Evolutionary conservation across 2,113 vertebrate genomes (phyloP).

Genomic region (Hipposideros armiger): DNA sequence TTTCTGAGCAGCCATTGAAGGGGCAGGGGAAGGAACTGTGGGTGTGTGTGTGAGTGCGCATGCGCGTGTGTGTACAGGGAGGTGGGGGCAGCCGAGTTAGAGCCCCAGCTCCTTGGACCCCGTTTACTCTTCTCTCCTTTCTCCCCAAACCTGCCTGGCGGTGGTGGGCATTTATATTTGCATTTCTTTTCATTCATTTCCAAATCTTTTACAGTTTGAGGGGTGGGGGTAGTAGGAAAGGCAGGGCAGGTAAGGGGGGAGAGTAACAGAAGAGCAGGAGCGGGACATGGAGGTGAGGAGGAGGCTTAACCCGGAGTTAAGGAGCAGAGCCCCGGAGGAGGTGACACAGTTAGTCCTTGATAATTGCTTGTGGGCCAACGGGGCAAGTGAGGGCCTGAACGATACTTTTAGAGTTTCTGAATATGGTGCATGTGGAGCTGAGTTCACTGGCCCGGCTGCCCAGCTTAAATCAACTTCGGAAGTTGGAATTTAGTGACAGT

Average conservation of each 20-base stretch:
- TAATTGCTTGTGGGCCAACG: constrained; percentile 90
- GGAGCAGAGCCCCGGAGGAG: constrained; percentile 92
- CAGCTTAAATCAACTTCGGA: constrained; percentile 89
- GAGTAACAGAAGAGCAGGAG: constrained; percentile 59
- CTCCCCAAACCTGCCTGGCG: constrained; percentile 34
- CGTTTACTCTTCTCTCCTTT: constrained; percentile 63
- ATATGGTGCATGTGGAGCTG: constrained; percentile 90
- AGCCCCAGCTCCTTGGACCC: constrained; percentile 78
- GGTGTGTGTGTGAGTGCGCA: constrained; percentile 68
- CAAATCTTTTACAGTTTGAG: constrained; percentile 56
- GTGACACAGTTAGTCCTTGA: constrained; percentile 92
- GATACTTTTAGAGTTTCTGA: constrained; percentile 91
- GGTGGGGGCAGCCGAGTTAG: constrained; percentile 76
- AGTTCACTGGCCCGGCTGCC: constrained; percentile 89
- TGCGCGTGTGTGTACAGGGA: constrained; percentile 70
- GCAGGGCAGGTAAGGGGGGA: constrained; percentile 49
- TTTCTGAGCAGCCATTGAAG: constrained; percentile 87
- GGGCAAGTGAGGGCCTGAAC: constrained; percentile 90
- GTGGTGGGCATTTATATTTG: constrained; percentile 74
- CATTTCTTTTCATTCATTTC: constrained; percentile 80
- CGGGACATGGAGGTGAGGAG: constrained; percentile 96
- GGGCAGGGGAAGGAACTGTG: constrained; percentile 84
- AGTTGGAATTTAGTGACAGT: constrained; percentile 91
- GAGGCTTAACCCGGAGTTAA: constrained; percentile 93
- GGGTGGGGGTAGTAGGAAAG: constrained; percentile 61